Evolutionary conservation across 2,113 vertebrate genomes (phyloP).

Genomic region (Neogobius melanostomus): DNA sequence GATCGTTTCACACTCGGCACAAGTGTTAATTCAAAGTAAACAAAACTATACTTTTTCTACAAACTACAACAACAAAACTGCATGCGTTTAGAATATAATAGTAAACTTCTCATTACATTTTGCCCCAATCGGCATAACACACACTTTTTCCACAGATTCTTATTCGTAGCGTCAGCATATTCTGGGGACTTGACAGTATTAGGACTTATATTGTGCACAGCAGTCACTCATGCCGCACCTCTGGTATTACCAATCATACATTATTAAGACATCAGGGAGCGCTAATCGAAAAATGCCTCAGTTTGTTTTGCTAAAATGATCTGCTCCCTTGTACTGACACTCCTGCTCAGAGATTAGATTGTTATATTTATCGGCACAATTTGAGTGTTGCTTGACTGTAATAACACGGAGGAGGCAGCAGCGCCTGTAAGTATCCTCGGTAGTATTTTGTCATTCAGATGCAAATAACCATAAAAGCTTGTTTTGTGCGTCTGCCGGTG

Average conservation of each 20-base stretch:
- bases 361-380: neutral
- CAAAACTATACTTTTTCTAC: too few relatives aligned
- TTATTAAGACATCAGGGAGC: neutral
- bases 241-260: conserved; percentile 13
- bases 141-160: neutral
- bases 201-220: conserved; percentile 20
- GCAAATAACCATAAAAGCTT: conserved; percentile 5
- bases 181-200: conserved; percentile 15
- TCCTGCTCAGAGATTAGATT: neutral
- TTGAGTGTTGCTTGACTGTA: conserved; percentile 9
- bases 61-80: too few relatives aligned
- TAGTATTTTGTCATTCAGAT: neutral
- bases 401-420: conserved; percentile 9
- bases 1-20: too few relatives aligned
- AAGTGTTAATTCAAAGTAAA: too few relatives aligned
- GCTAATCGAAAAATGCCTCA: neutral
- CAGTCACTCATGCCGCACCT: conserved; percentile 39
- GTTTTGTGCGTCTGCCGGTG: neutral
- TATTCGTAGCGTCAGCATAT: conserved; percentile 19
- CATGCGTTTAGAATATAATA: too few relatives aligned
- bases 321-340: neutral
- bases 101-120: conserved; percentile 5
- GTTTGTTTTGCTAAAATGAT: neutral
- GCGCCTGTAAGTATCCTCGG: neutral
- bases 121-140: conserved; percentile 2